Percentiles rank a stretch among this genome's conserved stretches.
These are phyloP conservation scores for Phalacrocorax aristotelis DNA, from an alignment of 2,113 vertebrate species.

Conservation along the genomic window DNA sequence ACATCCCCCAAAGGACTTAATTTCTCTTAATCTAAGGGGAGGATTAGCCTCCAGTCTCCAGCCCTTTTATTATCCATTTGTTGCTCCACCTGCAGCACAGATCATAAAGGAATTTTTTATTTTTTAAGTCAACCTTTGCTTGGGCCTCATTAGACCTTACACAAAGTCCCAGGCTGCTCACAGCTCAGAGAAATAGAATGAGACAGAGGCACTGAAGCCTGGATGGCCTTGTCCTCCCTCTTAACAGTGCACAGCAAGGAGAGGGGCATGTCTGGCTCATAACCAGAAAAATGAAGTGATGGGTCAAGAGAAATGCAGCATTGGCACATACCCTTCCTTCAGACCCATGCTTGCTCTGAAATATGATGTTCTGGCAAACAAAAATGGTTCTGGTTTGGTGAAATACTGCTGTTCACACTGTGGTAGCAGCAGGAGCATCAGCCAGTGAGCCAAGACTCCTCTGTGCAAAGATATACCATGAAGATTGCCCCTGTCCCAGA, in stretches of 20 bases:
- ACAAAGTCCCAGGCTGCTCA: neutral
- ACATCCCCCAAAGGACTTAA: slow-evolving; percentile 27
- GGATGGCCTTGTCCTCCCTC: neutral
- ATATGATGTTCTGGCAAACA: neutral
- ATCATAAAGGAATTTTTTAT: slow-evolving; percentile 38
- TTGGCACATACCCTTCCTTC: neutral
- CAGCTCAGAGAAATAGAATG: neutral
- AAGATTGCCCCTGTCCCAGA: neutral
- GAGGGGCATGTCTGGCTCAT: neutral
- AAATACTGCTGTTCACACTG: neutral
- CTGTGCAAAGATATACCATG: neutral
- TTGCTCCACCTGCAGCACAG: slow-evolving; percentile 8
- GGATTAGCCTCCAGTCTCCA: slow-evolving; percentile 20
- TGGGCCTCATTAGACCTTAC: neutral
- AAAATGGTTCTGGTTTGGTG: neutral
- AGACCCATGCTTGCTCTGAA: neutral
- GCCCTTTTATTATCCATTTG: slow-evolving; percentile 33
- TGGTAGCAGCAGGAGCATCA: neutral
- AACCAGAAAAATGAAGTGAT: neutral
- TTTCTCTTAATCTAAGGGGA: slow-evolving; percentile 33
- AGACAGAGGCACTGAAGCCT: neutral
- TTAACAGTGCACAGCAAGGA: neutral
- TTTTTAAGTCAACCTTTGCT: slow-evolving; percentile 41
- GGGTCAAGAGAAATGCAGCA: neutral
- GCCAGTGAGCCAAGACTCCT: neutral